Base-by-base conservation (phyloP, 2,888 invertebrate genomes). In the Acanthosepion esculentum region DNA sequence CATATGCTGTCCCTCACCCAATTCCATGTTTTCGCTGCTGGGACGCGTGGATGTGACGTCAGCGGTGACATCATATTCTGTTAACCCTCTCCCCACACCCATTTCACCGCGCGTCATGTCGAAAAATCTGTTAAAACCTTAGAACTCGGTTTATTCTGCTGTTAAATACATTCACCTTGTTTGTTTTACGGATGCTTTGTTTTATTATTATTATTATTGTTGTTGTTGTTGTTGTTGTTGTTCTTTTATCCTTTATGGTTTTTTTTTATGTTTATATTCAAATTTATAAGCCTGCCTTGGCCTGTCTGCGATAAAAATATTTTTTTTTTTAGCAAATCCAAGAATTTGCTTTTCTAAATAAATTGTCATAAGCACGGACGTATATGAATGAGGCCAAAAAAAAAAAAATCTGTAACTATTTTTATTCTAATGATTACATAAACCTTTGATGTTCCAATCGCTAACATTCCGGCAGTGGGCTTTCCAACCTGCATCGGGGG, bases 1-100 rank as follows among this genome's bases (percentile, higher is more conserved):
- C 78, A 78, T 33, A 33, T 12, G 78, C 78, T 33, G 78, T 78
- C 78, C 78, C 78, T 78, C 78, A 33, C n/a, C 78, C 78, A 78
- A 78, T 78, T 78, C 78, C 78, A 78, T n/a, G 78, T 78, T 78
- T 78, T 78, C 78, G 78, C 78, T 78, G 78, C 78, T 78, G 78
- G 78, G 78, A 78, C 78, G 78, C 78, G 78, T 78, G 78, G 78
- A 78, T 78, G 33, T 78, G 78, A 78, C 78, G 78, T 78, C n/a
- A 78, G 78, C 78, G 78, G 78, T 78, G 78, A 78, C 78, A 78
- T 78, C 78, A 78, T 78, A 78, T 78, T 78, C 78, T 78, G 78
- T 78, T n/a, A n/a, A n/a, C 78, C 78, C 78, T 78, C 15, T 29
- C 78, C 78, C 78, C 12, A 78, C 78, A 78, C 78, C 78, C n/a